Percentiles rank a stretch among this genome's conserved stretches.
Conservation (phyloP, 1,140 invertebrate genomes). For the Brachionus plicatilis region DNA sequence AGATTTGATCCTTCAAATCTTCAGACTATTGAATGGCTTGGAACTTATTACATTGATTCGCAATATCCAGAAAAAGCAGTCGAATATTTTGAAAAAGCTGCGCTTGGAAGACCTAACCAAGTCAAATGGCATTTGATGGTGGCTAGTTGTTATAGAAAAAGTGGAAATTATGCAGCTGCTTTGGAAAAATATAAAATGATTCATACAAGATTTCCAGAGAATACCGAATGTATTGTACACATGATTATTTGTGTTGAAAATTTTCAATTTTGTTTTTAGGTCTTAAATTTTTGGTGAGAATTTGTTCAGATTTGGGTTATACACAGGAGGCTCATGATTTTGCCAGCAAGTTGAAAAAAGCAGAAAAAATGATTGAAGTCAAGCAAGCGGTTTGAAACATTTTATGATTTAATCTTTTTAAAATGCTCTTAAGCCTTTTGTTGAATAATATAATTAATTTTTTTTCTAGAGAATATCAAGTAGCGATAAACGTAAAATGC, state of each 20-base stretch:
- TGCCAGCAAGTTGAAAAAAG: slow-evolving; percentile 70
- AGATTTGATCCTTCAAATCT: slow-evolving; percentile 82
- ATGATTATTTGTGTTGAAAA: background rate
- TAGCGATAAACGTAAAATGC: slow-evolving; percentile 40
- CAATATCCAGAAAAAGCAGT: slow-evolving; percentile 83
- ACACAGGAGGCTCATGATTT: slow-evolving; percentile 70
- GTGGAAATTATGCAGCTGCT: slow-evolving; percentile 76
- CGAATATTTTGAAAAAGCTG: slow-evolving; percentile 77
- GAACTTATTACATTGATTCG: slow-evolving; percentile 79
- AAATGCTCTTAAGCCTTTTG: slow-evolving; percentile 40
- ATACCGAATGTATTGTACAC: slow-evolving; percentile 67
- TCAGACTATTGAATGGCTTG: slow-evolving; percentile 79
- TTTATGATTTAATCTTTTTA: slow-evolving; percentile 42
- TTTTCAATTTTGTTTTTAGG: slow-evolving; percentile 48
- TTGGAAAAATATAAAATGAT: slow-evolving; percentile 72
- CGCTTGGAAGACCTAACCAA: slow-evolving; percentile 72
- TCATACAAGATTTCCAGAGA: slow-evolving; percentile 73
- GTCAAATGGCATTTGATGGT: slow-evolving; percentile 77
- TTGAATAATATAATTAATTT: background rate
- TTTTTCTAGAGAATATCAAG: slow-evolving; percentile 30
- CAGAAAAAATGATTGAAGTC: slow-evolving; percentile 72
- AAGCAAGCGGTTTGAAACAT: slow-evolving; percentile 55
- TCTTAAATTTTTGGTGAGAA: slow-evolving; percentile 73
- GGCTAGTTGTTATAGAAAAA: slow-evolving; percentile 73
- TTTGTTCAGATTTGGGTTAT: slow-evolving; percentile 75